These are phyloP conservation scores for Eufriesea mexicana DNA, from an alignment of 1,140 invertebrate species.

Conservation along the genomic window DNA sequence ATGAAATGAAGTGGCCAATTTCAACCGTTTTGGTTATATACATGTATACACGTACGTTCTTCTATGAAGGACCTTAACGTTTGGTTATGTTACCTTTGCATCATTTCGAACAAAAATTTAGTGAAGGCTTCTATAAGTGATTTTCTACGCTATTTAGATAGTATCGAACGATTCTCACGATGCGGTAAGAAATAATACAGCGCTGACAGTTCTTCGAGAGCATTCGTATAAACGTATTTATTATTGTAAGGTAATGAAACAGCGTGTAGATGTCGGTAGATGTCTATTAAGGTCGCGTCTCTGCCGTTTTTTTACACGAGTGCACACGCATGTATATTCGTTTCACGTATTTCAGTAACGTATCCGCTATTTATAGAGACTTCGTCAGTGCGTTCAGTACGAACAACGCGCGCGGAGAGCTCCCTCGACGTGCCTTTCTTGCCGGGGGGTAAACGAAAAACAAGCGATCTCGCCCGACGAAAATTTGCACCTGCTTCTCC, in stretches of 20 bases:
- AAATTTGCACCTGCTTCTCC: conserved; percentile 38
- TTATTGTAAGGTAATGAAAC: conserved; percentile 23
- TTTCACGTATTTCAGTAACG: conserved; percentile 66
- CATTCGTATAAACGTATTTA: neutral
- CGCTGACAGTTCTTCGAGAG: neutral
- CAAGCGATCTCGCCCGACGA: conserved; percentile 10
- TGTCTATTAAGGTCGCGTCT: conserved; percentile 20
- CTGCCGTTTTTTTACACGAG: neutral
- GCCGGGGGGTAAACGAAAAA: conserved; percentile 35
- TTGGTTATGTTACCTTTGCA: neutral
- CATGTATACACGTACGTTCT: neutral
- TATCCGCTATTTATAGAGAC: conserved; percentile 73
- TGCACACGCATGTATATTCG: conserved; percentile 28
- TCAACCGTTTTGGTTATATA: neutral
- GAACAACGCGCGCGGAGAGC: conserved; percentile 33
- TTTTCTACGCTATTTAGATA: neutral
- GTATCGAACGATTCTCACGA: neutral
- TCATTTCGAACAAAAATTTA: neutral
- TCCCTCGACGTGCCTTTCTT: conserved; percentile 2
- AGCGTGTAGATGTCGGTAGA: neutral
- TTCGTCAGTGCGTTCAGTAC: conserved; percentile 64
- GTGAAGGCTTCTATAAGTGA: neutral
- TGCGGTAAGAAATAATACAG: neutral
- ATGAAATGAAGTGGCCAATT: neutral
- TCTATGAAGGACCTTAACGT: neutral